Base-by-base conservation (phyloP, 1,140 invertebrate genomes). In the Conopomorpha cramerella region DNA sequence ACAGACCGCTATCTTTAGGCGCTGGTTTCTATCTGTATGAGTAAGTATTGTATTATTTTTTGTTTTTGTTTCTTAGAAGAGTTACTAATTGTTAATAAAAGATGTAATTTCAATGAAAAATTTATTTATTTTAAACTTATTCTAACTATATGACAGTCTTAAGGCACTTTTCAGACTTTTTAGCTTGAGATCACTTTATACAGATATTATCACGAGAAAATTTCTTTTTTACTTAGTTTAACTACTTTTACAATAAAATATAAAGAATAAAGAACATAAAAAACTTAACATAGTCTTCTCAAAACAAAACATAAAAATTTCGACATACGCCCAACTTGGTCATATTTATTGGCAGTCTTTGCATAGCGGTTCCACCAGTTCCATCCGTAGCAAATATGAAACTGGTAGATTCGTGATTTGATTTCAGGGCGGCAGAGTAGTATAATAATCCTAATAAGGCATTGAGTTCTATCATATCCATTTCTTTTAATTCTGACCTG, bases 381-480 rank as follows among this genome's bases (percentile, higher is more conserved):
- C 36, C 43, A 45, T 47, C 49, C 23, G 19, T 41, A 2, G 48
- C 45, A 40, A 51, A 49, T 30, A 49, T 30, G 29, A 36, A 49
- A 39, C 38, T 39, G 11, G 32, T 16, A 14, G 23, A 13, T 51
- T 51, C 37, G 26, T 51, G 34, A 30, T 55, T 49, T 16, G 44
- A 51, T 41, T 55, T 51, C 30, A 55, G 48, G n/a, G 45, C 41
- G 23, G 43, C 49, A 34, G 43, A 41, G 33, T 43, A 51, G 13
- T 38, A 15, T 34, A 51, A 40, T 23, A 49, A 38, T 7, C 46
- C 46, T 8, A 55, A 14, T 36, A 51, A 55, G 18, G 46, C 46
- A 12, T 51, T 42, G 8, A 48, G 36, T 31, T 49, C 46, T 28
- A 30, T 15, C 40, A 49, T 34, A 27, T 55, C 48, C 23, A 55